Conservation (phyloP, 2,797 vertebrate species). For the Alcedo atthis region DNA sequence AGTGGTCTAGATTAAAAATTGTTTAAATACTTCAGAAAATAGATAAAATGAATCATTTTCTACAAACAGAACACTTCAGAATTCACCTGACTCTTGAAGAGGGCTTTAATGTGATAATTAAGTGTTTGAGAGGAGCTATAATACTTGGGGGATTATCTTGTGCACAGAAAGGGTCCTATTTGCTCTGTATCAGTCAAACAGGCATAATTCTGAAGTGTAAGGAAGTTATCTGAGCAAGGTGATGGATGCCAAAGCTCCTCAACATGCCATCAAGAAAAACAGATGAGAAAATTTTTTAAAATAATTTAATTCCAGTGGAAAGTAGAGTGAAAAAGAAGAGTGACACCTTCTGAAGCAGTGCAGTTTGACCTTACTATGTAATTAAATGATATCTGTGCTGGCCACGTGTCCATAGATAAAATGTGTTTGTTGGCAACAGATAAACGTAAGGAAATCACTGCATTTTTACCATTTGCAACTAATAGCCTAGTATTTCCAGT, state of each 20-base stretch:
- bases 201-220: constrained; percentile 17
- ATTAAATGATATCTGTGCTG: neutral
- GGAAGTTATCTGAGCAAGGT: neutral
- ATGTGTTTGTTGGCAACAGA: neutral
- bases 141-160: neutral
- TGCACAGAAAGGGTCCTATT: neutral
- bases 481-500: neutral
- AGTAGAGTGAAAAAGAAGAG: neutral
- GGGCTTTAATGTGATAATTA: constrained; percentile 47
- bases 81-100: constrained; percentile 44
- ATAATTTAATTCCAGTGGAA: neutral
- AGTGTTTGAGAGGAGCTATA: constrained; percentile 23
- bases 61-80: constrained; percentile 45
- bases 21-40: constrained; percentile 55
- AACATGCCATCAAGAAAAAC: neutral
- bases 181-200: neutral
- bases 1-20: neutral
- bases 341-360: neutral
- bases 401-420: neutral
- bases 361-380: neutral
- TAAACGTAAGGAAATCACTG: neutral
- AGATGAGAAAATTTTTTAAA: neutral
- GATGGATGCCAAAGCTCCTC: neutral
- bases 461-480: neutral
- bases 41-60: constrained; percentile 26